Evolutionary conservation across 2,888 invertebrate species (phyloP).

Genomic region (Galerucella nymphaeae): DNA sequence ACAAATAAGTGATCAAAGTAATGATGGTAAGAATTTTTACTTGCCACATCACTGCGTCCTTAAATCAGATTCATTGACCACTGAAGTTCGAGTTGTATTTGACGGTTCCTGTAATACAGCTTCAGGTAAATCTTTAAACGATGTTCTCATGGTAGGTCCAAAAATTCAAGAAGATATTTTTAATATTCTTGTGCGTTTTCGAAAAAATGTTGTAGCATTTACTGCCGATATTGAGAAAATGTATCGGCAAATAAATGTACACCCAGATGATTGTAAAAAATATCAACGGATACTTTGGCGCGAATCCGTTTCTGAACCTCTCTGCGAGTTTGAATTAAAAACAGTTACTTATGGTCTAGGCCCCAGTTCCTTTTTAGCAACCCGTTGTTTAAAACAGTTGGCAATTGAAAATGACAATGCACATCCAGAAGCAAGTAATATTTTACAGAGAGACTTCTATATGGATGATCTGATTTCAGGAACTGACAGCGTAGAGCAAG

Average conservation of each 20-base stretch:
- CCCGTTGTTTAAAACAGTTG: constrained; percentile 42
- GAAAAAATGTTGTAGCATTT: constrained; percentile 30
- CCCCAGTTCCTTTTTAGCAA: constrained; percentile 45
- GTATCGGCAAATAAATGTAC: constrained; percentile 44
- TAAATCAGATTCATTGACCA: constrained; percentile 17
- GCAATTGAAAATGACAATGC: constrained; percentile 32
- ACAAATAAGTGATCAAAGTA: neutral
- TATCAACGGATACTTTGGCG: constrained; percentile 46
- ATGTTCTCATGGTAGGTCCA: constrained; percentile 35
- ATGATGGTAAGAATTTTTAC: constrained; percentile 8
- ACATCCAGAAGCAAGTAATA: constrained; percentile 33
- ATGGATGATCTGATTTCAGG: constrained; percentile 42
- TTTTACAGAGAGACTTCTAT: constrained; percentile 39
- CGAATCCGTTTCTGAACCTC: constrained; percentile 21
- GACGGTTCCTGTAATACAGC: too few relatives aligned
- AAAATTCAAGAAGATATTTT: constrained; percentile 42
- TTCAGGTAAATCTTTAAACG: constrained; percentile 29
- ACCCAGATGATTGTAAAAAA: constrained; percentile 30
- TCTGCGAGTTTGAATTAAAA: constrained; percentile 37
- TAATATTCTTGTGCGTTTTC: constrained; percentile 40
- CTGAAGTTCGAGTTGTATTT: too few relatives aligned
- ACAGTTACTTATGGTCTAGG: constrained; percentile 46
- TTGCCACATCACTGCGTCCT: constrained; percentile 31
- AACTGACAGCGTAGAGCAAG: constrained; percentile 31
- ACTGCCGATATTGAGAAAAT: constrained; percentile 45